Evolutionary conservation across 2,113 vertebrate species (phyloP), one percentile per base, ranked within the genome.

Genomic region (Gallinago media): DNA sequence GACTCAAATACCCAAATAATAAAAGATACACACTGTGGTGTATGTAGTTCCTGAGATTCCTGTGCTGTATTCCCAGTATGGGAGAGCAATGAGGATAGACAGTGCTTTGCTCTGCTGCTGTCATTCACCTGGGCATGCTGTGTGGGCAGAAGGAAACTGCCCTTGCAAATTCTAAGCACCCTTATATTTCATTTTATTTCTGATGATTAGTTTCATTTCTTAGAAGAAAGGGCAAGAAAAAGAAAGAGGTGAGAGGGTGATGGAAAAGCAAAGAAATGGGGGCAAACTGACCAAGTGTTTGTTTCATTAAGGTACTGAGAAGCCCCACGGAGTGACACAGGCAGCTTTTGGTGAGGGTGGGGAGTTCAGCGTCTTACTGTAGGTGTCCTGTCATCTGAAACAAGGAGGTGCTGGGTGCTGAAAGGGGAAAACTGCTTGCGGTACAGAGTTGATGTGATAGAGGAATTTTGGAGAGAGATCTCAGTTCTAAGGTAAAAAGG

Each of bases 291-390:
- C 26, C 9, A 62, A 32, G 40, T 12, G 11, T 36, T 72, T 36
- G 12, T 55, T 65, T 83, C 0, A 0, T 47, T 29, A 12, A 18
- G 8, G 11, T 67, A 20, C 29, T 26, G 25, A 66, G 21, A 85
- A 84, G 6, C 22, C 21, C 0, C 0, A 11, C 11, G 8, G 49
- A 52, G 36, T 16, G 21, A 75, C n/a, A 12, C 4, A 0, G 1
- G 5, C 12, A 55, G 47, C 8, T 78, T 67, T 42, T 19, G 62
- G 63, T 55, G 54, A 58, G 42, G 15, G 5, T 27, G 19, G 18
- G 34, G 32, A 72, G 19, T 47, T 85, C 32, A 4, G 12, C 21
- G 32, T 74, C 42, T 46, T 27, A 36, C 1, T 0, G 1, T 21
- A 74, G 70, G 27, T 0, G 0, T 38, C 32, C 47, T 73, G 44